A percentile compares a stretch with the other conserved stretches of the same genome.
Evolutionary conservation across 2,888 invertebrate genomes (phyloP).

Genomic region (Tholera decimalis): DNA sequence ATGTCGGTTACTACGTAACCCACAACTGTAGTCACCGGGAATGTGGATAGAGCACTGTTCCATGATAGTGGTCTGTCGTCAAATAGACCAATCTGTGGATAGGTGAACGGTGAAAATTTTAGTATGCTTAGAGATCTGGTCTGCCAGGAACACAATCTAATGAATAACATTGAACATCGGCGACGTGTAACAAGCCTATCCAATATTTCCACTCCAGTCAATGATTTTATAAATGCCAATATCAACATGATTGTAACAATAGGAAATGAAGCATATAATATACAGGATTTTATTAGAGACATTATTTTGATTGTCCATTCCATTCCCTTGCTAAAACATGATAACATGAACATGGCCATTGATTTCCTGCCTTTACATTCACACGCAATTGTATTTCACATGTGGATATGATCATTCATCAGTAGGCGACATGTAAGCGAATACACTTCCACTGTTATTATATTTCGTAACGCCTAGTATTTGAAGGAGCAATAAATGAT

Average conservation of each 20-base stretch:
- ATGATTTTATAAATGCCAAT: background rate
- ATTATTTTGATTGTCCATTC: constrained; percentile 26
- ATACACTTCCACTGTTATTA: constrained; percentile 58
- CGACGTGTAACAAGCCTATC: background rate
- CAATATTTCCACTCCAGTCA: background rate
- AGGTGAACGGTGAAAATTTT: constrained; percentile 20
- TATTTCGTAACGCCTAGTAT: constrained; percentile 63
- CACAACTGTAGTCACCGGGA: constrained; percentile 76
- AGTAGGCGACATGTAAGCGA: constrained; percentile 40
- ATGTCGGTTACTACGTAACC: constrained; percentile 90
- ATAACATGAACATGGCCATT: constrained; percentile 30
- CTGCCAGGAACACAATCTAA: too few species aligned
- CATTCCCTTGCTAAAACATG: constrained; percentile 31
- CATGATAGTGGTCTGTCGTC: constrained; percentile 80
- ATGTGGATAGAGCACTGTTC: constrained; percentile 82
- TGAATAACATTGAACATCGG: background rate
- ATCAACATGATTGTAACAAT: background rate
- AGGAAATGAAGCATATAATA: constrained; percentile 15
- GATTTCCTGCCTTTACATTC: constrained; percentile 49
- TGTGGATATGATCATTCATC: constrained; percentile 57
- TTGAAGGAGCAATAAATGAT: constrained; percentile 57
- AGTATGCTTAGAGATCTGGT: background rate
- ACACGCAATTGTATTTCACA: constrained; percentile 46
- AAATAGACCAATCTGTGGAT: constrained; percentile 85
- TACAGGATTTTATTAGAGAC: constrained; percentile 4